Percentiles rank a stretch among this genome's conserved stretches.
phyloP scores from a whole-genome alignment of 2,888 invertebrate species.

The Leptinotarsa juncta region DNA sequence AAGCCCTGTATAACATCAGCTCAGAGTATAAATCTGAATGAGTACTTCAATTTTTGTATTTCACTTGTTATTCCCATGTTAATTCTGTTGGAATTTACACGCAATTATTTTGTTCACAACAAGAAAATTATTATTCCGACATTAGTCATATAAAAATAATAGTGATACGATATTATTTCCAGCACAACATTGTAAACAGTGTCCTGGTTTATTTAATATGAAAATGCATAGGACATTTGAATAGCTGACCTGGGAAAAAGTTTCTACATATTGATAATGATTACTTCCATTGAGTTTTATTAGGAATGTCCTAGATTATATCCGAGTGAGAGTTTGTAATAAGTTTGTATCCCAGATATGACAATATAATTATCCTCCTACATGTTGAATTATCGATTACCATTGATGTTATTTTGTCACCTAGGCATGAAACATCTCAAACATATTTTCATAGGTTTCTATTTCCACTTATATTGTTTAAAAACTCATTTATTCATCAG shows the following conservation, averaged over 20 bases:
- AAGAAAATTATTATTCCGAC: slow-evolving; percentile 4
- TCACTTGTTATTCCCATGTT: not conserved
- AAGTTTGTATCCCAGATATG: not conserved
- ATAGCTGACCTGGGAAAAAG: not conserved
- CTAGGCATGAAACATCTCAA: too few relatives aligned
- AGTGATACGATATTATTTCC: slow-evolving; percentile 10
- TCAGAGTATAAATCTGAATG: too few relatives aligned
- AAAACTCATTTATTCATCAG: too few relatives aligned
- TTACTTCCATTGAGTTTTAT: not conserved
- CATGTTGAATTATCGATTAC: too few relatives aligned
- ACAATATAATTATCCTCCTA: too few relatives aligned
- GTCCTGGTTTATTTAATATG: slow-evolving; percentile 13
- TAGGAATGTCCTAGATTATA: not conserved
- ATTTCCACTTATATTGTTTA: too few relatives aligned
- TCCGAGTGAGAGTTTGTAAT: not conserved
- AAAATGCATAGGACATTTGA: not conserved
- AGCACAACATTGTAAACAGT: not conserved
- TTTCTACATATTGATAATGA: slow-evolving; percentile 1
- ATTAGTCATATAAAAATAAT: slow-evolving; percentile 5
- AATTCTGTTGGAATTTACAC: not conserved
- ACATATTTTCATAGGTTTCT: too few relatives aligned
- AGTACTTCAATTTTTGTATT: not conserved
- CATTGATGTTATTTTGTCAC: too few relatives aligned
- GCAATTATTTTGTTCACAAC: slow-evolving; percentile 5
- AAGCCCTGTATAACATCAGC: too few relatives aligned